Conservation (phyloP, 2,797 vertebrate genomes). For the Lacerta bilineata region DNA sequence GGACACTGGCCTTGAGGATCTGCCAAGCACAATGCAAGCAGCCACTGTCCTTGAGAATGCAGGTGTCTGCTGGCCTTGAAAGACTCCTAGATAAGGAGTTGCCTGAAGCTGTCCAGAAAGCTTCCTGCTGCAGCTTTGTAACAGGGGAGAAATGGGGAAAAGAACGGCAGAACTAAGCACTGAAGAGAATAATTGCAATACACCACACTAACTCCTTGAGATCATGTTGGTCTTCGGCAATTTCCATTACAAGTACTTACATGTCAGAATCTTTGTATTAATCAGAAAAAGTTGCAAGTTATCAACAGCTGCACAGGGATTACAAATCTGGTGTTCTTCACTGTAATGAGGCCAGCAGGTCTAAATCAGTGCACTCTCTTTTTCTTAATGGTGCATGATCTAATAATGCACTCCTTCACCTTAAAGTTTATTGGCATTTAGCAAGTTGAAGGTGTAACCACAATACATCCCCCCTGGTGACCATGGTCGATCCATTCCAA, state of each 20-base stretch:
- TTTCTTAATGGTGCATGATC: conserved; percentile 27
- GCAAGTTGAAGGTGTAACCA: conserved; percentile 52
- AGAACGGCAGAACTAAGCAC: no score
- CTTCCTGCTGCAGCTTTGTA: no score
- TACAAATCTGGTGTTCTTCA: background rate
- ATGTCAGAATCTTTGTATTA: background rate
- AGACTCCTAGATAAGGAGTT: no score
- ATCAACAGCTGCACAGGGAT: conserved; percentile 32
- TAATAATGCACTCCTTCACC: conserved; percentile 58
- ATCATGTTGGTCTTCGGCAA: no score
- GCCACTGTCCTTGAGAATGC: no score
- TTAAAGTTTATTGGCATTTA: conserved; percentile 60
- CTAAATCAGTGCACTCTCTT: conserved; percentile 49
- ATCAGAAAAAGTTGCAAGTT: conserved; percentile 6
- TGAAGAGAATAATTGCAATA: no score
- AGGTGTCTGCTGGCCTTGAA: no score
- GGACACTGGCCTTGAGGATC: no score
- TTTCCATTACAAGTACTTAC: background rate
- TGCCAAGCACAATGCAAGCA: no score
- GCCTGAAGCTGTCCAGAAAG: no score
- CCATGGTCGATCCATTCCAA: conserved; percentile 59
- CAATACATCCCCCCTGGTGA: conserved; percentile 46
- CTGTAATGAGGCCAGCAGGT: conserved; percentile 53
- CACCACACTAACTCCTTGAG: no score
- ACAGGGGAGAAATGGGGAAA: no score